Base-by-base conservation (phyloP, 2,888 invertebrate species). In the Phyllotreta cruciferae region DNA sequence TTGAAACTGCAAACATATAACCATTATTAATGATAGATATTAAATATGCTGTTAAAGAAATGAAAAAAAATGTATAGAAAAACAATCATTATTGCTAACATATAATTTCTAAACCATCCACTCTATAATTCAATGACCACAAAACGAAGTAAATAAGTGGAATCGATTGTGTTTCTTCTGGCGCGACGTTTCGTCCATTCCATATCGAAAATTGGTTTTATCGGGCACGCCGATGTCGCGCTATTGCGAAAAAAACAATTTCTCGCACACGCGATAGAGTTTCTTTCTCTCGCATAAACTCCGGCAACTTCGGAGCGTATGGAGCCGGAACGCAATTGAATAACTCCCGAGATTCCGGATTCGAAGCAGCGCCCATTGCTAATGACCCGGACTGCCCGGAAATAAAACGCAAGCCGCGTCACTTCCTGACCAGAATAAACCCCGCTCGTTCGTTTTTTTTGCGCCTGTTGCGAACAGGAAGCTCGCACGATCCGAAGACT, bases 341-440 rank as follows among this genome's bases (percentile, higher is more conserved):
- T 74, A 73, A 74, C 64, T 70, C 63, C 70, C 61, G 68, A 72
- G 71, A 75, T 75, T 73, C 74, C 66, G 67, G 67, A 76, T 75
- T 76, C 75, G 71, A 62, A 71, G 71, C 74, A 71, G 69, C 73
- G 64, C 61, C 66, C 60, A 24, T 63, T 72, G 70, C 72, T 75
- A 76, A 76, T 74, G 75, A 75, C 70, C 66, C 70, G 62, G 71
- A 70, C 69, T 74, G 69, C 68, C 72, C 73, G 75, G 76, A 76
- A 76, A 77, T 78, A 76, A 77, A 76, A 75, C 75, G 71, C 70
- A 74, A 72, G 73, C 73, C 74, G 74, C 73, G 75, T 76, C 76
- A 75, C 74, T 74, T 75, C 75, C 76, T 76, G 78, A 76, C 76
- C 72, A 69, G 76, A 78, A 78, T 77, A 76, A 77, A 73, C 36